Evolutionary conservation across 1,140 invertebrate species (phyloP), one percentile per base, ranked within the genome.

Genomic region (Himalopsyche phryganea): DNA sequence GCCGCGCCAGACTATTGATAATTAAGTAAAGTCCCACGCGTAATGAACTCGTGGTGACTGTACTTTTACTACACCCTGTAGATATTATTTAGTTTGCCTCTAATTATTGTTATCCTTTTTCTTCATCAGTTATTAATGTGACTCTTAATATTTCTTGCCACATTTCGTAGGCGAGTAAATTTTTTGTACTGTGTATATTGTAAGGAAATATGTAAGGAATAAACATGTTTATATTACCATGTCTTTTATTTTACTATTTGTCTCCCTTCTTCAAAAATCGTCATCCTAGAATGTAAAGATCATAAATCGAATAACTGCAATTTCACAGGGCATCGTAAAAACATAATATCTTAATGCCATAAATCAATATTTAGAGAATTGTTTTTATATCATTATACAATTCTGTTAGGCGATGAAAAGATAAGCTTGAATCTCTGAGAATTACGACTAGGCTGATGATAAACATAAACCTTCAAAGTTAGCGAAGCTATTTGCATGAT

Each of bases 111-210:
- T n/a, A n/a, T 54, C 45, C 46, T 33, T 38, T 23, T 48, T 56
- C 54, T 58, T 50, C 52, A 51, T 44, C 45, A 54, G 50, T 52
- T 62, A 57, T 57, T 51, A 52, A 58, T 59, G 52, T 63, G 57
- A 59, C 56, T 62, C 42, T 56, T 58, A 23, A 59, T 63, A 63
- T 45, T 41, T 59, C 56, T 63, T 63, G 61, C 57, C 61, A 48
- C 51, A 46, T 51, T 59, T 59, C 40, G 49, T 51, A 45, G 58
- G 74, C 72, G 76, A 75, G 70, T 74, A 72, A 76, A 63, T 74
- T 65, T 77, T 78, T 78, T 78, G 76, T 78, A 78, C 76, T 78
- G 76, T 78, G 76, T 78, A 78, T 76, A 78, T 28, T 78, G 75
- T 77, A 77, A 71, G 75, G 71, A 75, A 75, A 75, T 78, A 77